Base-by-base conservation (phyloP, 2,888 invertebrate genomes). In the Auanema sp. region DNA sequence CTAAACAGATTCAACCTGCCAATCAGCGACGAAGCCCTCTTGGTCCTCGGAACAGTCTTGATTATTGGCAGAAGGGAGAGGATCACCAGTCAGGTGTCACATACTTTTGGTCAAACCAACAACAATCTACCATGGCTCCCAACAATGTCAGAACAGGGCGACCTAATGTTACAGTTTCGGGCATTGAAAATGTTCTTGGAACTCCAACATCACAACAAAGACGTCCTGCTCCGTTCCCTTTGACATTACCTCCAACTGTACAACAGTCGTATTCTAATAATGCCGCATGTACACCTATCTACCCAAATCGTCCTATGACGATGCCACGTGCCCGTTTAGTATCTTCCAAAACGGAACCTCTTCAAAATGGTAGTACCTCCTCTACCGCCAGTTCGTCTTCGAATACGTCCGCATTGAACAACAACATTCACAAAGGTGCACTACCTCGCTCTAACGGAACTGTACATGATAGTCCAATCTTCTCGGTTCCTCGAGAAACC, bases 21-120 rank as follows among this genome's bases (percentile, higher is more conserved):
- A 16, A 24, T 33, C 33, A 33, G 33, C 33, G 33, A 41, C 18
- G 56, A 40, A 8, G n/a, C 25, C 47, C 50, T 16, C 21, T 59
- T 21, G 59, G 59, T 33, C 51, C 63, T 16, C 56, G 53, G 25
- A 71, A 71, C 55, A 64, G 66, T 43, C 57, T 73, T 16, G 70
- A 73, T 24, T 69, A 67, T 40, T 73, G 73, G 73, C 67, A 68
- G 47, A 73, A 73, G 58, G 53, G 64, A 41, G 70, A 72, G 42
- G 72, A 70, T 53, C 59, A 68, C 24, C 67, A 69, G 23, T 60
- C 63, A 18, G 72, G 69, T 14, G 65, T 69, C 23, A 69, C 72
- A 2, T 72, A 66, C 33, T 72, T 70, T 54, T 69, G 69, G 5
- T 61, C 65, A 42, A 64, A 64, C 18, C 55, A 59, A 40, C 61